Evolutionary conservation across 2,888 invertebrate genomes (phyloP).

Genomic region (Hydroisotoma schaefferi): DNA sequence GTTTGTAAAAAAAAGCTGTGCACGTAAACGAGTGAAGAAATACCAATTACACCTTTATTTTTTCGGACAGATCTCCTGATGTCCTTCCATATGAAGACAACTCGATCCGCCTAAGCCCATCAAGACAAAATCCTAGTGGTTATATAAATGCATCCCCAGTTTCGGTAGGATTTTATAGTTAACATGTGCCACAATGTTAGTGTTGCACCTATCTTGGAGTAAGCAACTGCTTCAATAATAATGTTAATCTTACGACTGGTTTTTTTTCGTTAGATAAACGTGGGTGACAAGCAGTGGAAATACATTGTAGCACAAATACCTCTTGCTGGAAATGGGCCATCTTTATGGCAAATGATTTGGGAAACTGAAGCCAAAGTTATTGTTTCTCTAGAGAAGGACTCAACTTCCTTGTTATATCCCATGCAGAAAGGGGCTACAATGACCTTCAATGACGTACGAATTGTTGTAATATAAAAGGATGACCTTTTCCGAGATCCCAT

Average conservation of each 20-base stretch:
- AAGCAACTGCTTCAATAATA: no score
- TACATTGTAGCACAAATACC: constrained; percentile 78
- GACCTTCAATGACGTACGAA: constrained; percentile 49
- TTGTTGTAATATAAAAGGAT: no score
- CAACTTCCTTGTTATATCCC: constrained; percentile 50
- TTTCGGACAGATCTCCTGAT: constrained; percentile 61
- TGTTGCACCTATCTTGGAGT: no score
- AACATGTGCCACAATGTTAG: no score
- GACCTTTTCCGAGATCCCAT: not conserved
- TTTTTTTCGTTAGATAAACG: constrained; percentile 64
- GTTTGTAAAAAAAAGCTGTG: constrained; percentile 38
- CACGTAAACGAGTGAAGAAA: not conserved
- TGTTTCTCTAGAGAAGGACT: constrained; percentile 64
- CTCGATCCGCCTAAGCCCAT: constrained; percentile 74
- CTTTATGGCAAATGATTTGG: constrained; percentile 89
- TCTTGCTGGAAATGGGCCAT: constrained; percentile 58
- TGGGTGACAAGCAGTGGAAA: constrained; percentile 76
- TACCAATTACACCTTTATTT: constrained; percentile 46
- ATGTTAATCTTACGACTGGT: no score
- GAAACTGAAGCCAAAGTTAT: constrained; percentile 79
- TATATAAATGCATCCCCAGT: constrained; percentile 92
- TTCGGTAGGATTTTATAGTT: constrained; percentile 66
- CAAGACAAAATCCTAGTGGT: constrained; percentile 76
- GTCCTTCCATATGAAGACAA: constrained; percentile 89
- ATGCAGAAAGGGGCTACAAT: constrained; percentile 35